Evolutionary conservation across 2,888 invertebrate genomes (phyloP).

Genomic region (Xanthia togata): DNA sequence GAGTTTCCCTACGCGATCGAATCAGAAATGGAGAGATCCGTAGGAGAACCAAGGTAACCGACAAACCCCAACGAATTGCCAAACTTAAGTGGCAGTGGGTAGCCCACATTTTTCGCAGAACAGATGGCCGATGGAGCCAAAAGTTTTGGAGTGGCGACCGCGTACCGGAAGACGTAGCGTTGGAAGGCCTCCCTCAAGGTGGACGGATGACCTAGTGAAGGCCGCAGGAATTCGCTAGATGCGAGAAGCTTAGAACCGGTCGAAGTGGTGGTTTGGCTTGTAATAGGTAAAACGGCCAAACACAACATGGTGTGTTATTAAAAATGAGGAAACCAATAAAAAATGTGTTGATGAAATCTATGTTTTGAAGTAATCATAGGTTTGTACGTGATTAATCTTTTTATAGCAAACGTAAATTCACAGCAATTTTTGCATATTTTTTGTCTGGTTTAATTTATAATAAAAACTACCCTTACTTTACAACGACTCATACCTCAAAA

Average conservation of each 20-base stretch:
- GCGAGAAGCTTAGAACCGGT: not conserved
- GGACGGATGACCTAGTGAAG: not conserved
- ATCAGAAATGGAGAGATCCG: not conserved
- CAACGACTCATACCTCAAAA: too few species aligned
- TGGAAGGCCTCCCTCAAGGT: not conserved
- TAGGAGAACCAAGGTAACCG: not conserved
- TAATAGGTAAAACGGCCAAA: not conserved
- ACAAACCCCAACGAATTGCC: not conserved
- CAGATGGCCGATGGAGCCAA: not conserved
- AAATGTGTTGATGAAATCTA: not conserved
- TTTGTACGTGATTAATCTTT: not conserved
- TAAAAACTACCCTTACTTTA: too few species aligned
- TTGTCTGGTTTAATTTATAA: too few species aligned
- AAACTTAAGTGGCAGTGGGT: not conserved
- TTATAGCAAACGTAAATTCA: constrained; percentile 1
- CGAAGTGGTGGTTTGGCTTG: not conserved
- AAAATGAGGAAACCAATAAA: not conserved
- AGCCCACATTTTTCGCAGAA: not conserved
- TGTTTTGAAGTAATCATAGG: constrained; percentile 16
- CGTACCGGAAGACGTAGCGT: not conserved
- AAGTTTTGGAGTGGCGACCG: not conserved
- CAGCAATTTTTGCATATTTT: too few species aligned
- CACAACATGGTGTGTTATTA: not conserved
- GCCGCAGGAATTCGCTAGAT: not conserved
- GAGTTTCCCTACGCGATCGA: not conserved